Base-by-base conservation (phyloP, 2,113 vertebrate genomes). In the Chroicocephalus ridibundus region DNA sequence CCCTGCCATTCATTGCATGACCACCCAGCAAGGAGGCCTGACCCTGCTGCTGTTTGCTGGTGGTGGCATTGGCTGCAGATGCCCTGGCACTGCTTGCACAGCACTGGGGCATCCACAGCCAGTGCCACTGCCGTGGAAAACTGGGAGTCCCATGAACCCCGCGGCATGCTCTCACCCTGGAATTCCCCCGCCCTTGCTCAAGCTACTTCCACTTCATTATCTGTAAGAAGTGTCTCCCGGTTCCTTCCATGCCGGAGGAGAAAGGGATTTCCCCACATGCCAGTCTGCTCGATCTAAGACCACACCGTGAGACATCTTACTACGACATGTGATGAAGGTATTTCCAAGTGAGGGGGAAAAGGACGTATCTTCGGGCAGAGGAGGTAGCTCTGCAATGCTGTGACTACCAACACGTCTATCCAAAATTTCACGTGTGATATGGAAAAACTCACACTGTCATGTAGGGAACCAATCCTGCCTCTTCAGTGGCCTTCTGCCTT, bases 81-180 rank as follows among this genome's bases (percentile, higher is more conserved):
- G 34, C 7, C 11, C 19, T 2, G 2, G 26, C 0, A 0, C 49
- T 44, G 38, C 47, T 47, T 24, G 7, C 24, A 78, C 3, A 12
- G 16, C 2, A 2, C 76, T 9, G 5, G 11, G 18, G 38, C n/a
- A 42, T 31, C 16, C 2, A 0, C 20, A 55, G 54, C 26, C n/a
- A 12, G 31, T 75, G n/a, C 18, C 70, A 64, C 44, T 4, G 1
- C 24, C n/a, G 58, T 6, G 2, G 31, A 14, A 83, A 80, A 70
- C 9, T 5, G 13, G 32, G 27, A 70, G 7, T 88, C n/a, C 52
- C 66, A 24, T 2, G 2, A 82, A 68, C 5, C 13, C 40, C 1
- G 0, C 5, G 1, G 3, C 10, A 60, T 49, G 10, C 14, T 55
- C 25, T 65, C 13, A 1, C 36, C n/a, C 34, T 69, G 80, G 34